Conservation (phyloP, 2,888 invertebrate genomes). For the Acanthoscelides obtectus region DNA sequence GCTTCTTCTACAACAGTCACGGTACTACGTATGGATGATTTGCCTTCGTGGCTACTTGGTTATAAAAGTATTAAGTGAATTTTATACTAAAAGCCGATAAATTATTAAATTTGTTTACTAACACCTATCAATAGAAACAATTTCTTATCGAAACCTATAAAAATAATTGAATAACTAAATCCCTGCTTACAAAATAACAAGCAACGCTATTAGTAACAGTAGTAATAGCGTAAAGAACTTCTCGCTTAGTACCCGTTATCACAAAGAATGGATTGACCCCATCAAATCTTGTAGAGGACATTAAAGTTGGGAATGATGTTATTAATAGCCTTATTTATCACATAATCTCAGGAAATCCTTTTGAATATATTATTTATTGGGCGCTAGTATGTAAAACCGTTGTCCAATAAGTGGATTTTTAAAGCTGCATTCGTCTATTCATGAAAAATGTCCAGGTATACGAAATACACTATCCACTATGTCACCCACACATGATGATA, state of each 20-base stretch:
- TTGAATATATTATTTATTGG: neutral
- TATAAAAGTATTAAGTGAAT: too few species aligned
- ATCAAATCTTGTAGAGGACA: neutral
- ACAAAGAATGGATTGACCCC: neutral
- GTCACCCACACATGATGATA: neutral
- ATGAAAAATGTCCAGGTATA: neutral
- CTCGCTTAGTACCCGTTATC: neutral
- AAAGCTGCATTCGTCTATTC: neutral
- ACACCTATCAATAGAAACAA: neutral
- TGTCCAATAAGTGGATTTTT: neutral
- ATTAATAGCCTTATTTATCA: neutral
- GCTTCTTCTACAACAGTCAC: too few species aligned
- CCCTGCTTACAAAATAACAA: neutral
- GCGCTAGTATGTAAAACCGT: neutral
- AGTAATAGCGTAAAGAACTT: neutral
- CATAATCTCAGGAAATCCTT: neutral
- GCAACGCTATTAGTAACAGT: neutral
- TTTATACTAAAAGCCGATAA: too few species aligned
- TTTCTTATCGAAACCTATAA: neutral
- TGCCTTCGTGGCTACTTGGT: too few species aligned
- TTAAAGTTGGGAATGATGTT: neutral
- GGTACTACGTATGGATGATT: too few species aligned
- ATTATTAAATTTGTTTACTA: too few species aligned
- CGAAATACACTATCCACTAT: neutral
- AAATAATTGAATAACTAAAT: neutral